Conservation (phyloP, 1,140 invertebrate genomes). For the Hylyphantes graminicola region DNA sequence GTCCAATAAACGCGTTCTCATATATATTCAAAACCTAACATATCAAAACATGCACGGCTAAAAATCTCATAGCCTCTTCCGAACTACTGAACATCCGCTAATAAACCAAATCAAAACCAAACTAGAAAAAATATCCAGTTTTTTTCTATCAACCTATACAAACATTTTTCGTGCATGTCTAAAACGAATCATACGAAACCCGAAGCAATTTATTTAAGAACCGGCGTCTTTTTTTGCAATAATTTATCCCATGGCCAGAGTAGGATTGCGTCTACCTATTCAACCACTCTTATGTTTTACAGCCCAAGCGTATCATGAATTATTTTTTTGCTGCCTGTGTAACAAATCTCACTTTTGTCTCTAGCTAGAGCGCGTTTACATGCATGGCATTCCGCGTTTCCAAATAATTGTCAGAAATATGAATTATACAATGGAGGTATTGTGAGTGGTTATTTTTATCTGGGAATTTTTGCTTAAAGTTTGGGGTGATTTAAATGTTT, state of each 20-base stretch:
- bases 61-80: conserved; percentile 35
- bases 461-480: too few relatives aligned
- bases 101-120: conserved; percentile 41
- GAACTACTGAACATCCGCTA: conserved; percentile 44
- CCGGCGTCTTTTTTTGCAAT: conserved; percentile 30
- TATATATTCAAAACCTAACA: too few relatives aligned
- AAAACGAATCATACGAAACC: conserved; percentile 23
- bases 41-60: conserved; percentile 9
- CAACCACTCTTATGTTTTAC: conserved; percentile 35
- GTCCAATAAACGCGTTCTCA: too few relatives aligned
- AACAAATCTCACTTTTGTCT: conserved; percentile 46
- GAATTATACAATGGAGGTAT: not conserved
- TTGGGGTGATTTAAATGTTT: too few relatives aligned
- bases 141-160: conserved; percentile 35
- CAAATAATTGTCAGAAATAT: conserved; percentile 18
- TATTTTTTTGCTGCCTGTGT: conserved; percentile 40
- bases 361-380: conserved; percentile 12
- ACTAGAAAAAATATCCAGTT: conserved; percentile 20
- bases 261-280: conserved; percentile 1
- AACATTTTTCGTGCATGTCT: conserved; percentile 24
- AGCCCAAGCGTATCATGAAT: conserved; percentile 38
- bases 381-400: conserved; percentile 15
- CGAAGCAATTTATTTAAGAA: conserved; percentile 43
- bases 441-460: not conserved
- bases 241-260: conserved; percentile 38